Base-by-base conservation (phyloP, 2,797 vertebrate species). In the Coreius guichenoti region DNA sequence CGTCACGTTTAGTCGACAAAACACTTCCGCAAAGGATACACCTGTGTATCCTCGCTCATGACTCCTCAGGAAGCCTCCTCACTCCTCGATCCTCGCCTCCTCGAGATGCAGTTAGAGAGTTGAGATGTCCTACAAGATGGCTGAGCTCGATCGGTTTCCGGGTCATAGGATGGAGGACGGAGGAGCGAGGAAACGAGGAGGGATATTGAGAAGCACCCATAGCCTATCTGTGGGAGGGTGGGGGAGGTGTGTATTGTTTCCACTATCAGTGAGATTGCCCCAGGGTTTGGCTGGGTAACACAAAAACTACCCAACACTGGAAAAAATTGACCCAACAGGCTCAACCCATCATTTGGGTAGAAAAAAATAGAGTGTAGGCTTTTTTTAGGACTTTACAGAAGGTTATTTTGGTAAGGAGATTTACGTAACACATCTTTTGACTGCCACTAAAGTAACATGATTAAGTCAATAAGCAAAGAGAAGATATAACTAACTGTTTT, bases 401-500 rank as follows among this genome's bases (percentile, higher is more conserved):
- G 51, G 19, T 73, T 47, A 6, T 45, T 45, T 72, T 29, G 33
- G 9, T 49, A 49, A 58, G 51, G 51, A 61, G 33, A 70, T 72
- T 58, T 72, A n/a, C 8, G 6, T 45, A 45, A 58, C 16, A 8
- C n/a, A 5, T 36, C 11, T 58, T 51, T 31, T 45, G 33, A 23
- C 26, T 56, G 81, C 23, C 43, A 29, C 6, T 29, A 3, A 21
- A 54, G 63, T 82, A 29, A 54, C 31, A 56, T 23, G 5, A 49
- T 56, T 78, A 77, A 29, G 47, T 84, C 5, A 11, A 43, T 31
- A 69, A 81, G 49, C 29, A 69, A 45, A n/a, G 49, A 74, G 17
- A 39, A 39, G 29, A 76, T 54, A 43, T 77, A 68, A 69, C 33
- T 31, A 78, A 63, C 82, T 33, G 49, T 78, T 84, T 84, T 31